Percentiles rank a stretch among this genome's conserved stretches.
Evolutionary conservation across 2,113 vertebrate genomes (phyloP).

Genomic region (Eulacestoma nigropectus): DNA sequence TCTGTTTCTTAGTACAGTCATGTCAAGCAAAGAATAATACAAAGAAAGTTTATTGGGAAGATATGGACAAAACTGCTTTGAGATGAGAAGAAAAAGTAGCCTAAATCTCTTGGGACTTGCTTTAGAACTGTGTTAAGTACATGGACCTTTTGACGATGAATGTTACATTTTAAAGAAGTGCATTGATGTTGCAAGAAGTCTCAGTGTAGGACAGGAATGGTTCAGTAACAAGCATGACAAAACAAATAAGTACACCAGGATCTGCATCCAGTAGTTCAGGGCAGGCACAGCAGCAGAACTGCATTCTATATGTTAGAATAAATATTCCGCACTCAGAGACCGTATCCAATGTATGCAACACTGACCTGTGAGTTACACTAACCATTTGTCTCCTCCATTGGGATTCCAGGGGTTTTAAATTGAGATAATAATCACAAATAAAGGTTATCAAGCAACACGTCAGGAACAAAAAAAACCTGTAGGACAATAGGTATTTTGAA

Average conservation of each 20-base stretch:
- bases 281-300: neutral
- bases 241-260: neutral
- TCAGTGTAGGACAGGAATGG: neutral
- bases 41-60: neutral
- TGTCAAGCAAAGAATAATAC: neutral
- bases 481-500: neutral
- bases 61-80: neutral
- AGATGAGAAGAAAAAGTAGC: neutral
- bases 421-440: neutral
- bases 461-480: neutral
- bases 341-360: neutral
- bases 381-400: neutral
- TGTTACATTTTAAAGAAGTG: neutral
- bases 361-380: neutral
- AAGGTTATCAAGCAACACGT: neutral
- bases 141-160: neutral
- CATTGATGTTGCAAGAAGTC: neutral
- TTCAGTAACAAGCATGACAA: neutral
- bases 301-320: neutral
- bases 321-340: neutral
- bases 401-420: neutral
- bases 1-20: neutral
- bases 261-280: neutral
- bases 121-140: neutral
- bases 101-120: neutral